These are phyloP conservation scores for Ferrisia virgata DNA, from an alignment of 2,888 invertebrate species.

Conservation along the genomic window DNA sequence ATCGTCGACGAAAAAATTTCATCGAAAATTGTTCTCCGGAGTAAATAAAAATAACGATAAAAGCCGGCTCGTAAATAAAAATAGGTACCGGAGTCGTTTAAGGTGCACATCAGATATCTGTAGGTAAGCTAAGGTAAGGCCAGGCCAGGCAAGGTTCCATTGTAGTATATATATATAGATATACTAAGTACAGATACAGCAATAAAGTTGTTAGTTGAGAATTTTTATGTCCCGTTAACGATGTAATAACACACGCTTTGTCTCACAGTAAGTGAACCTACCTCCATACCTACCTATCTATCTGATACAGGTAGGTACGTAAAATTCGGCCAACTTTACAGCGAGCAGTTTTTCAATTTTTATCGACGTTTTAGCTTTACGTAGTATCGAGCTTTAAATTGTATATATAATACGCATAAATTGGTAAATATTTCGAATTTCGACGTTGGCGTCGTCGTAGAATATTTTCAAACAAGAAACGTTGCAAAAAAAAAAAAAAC, in stretches of 20 bases:
- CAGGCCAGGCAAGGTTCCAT: no score
- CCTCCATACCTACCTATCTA: no score
- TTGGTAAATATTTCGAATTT: not conserved
- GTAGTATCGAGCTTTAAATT: no score
- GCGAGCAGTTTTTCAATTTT: not conserved
- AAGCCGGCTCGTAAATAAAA: not conserved
- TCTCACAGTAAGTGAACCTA: no score
- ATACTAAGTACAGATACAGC: no score
- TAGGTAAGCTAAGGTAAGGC: no score
- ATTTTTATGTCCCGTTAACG: not conserved
- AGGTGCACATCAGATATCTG: not conserved
- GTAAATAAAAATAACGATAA: not conserved
- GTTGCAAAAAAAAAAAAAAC: not conserved
- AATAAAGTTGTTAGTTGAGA: not conserved
- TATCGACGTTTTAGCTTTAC: not conserved
- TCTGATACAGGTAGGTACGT: not conserved
- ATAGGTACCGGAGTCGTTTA: no score
- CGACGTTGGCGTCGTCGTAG: not conserved
- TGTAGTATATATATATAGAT: not conserved
- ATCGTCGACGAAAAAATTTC: not conserved
- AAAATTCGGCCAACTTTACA: not conserved
- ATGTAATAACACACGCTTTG: not conserved
- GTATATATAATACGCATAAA: no score
- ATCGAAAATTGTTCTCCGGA: not conserved
- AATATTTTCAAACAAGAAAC: not conserved